Evolutionary conservation across 2,888 invertebrate genomes (phyloP).

Genomic region (Ryuthela nishihirai): DNA sequence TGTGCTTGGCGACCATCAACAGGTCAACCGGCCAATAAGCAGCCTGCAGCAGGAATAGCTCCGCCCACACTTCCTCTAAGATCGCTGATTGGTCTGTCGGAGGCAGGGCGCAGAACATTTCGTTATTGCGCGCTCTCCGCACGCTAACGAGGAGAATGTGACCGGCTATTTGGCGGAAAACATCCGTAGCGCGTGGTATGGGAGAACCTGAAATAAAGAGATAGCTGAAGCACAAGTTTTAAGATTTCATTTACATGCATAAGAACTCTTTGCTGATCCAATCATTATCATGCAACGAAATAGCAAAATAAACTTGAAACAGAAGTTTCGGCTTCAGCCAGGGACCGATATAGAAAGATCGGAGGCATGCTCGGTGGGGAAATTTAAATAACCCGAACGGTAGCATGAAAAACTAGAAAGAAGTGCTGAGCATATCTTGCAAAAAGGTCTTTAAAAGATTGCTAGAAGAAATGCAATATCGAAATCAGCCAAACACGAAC

Average conservation of each 20-base stretch:
- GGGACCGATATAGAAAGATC: too few species aligned
- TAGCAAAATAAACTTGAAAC: too few species aligned
- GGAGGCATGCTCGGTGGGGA: too few species aligned
- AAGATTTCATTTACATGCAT: neutral
- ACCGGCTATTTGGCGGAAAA: slow-evolving; percentile 41
- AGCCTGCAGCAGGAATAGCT: slow-evolving; percentile 46
- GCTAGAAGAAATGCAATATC: too few species aligned
- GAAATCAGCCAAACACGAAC: too few species aligned
- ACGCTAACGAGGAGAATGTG: slow-evolving; percentile 45
- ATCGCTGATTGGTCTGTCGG: slow-evolving; percentile 44
- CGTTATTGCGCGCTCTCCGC: slow-evolving; percentile 45
- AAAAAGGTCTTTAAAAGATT: too few species aligned
- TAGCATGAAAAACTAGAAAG: too few species aligned
- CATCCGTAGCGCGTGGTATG: slow-evolving; percentile 1
- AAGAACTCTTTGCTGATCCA: neutral
- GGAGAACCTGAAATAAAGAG: too few species aligned
- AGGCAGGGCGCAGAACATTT: slow-evolving; percentile 45
- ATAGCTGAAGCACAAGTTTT: too few species aligned
- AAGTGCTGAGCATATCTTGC: too few species aligned
- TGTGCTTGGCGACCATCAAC: slow-evolving; percentile 27
- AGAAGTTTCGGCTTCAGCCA: too few species aligned
- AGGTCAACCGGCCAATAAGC: slow-evolving; percentile 48
- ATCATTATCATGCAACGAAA: neutral
- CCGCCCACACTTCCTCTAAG: slow-evolving; percentile 47
- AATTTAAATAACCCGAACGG: too few species aligned